phyloP scores from a whole-genome alignment of 2,113 vertebrate genomes.

The Bubo bubo region DNA sequence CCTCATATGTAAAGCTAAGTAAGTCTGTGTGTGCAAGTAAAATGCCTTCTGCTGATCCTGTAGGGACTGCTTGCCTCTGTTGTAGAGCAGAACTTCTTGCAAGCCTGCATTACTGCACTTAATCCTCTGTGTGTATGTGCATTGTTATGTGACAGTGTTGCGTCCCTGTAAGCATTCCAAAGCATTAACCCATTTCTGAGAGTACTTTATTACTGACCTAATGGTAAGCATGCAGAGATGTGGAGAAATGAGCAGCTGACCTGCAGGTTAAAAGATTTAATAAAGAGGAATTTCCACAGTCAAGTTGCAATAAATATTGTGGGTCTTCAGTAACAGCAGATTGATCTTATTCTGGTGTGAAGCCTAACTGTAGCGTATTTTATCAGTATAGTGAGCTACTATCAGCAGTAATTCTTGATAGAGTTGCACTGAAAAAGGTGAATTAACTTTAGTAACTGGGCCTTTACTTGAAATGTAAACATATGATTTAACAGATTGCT shows the following conservation, averaged over 20 bases:
- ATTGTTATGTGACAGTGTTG: neutral
- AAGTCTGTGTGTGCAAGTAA: neutral
- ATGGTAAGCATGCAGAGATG: neutral
- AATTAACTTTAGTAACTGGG: constrained; percentile 59
- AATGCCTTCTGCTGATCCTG: neutral
- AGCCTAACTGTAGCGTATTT: neutral
- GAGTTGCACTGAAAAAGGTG: constrained; percentile 32
- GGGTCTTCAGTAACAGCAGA: constrained; percentile 2
- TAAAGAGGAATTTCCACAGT: neutral
- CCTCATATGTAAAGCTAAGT: neutral
- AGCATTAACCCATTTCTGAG: neutral
- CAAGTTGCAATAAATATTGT: neutral
- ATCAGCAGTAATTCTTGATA: constrained; percentile 21
- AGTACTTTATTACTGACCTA: neutral
- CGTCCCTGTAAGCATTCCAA: neutral
- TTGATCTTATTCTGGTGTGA: neutral
- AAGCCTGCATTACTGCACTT: neutral
- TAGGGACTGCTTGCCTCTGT: neutral
- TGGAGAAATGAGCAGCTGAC: neutral
- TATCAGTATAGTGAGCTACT: constrained; percentile 27
- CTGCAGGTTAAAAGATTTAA: neutral
- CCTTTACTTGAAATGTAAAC: constrained; percentile 56
- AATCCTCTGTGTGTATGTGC: neutral
- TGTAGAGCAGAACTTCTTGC: neutral
- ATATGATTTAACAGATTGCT: constrained; percentile 63